These are phyloP conservation scores for Epizoanthus scotinus DNA, from an alignment of 92 coral and sea anemone species.

Conservation along the genomic window DNA sequence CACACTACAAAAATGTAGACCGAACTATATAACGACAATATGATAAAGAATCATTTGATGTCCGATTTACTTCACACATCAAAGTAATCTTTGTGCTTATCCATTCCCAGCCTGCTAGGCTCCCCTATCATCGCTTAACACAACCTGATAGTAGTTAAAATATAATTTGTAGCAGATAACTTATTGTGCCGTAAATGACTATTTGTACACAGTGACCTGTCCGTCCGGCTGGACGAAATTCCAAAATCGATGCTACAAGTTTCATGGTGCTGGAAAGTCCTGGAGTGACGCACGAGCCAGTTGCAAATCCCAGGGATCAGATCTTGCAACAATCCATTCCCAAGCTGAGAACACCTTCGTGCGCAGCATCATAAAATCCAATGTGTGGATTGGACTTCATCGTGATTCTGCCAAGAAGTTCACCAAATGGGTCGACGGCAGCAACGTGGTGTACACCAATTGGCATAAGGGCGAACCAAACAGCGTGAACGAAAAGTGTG, in stretches of 20 bases:
- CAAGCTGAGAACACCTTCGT: background rate
- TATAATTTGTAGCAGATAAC: background rate
- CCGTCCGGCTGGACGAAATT: conserved; percentile 6
- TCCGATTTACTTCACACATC: too few species aligned
- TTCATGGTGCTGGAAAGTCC: background rate
- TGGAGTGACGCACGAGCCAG: background rate
- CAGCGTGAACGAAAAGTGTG: background rate
- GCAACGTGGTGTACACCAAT: background rate
- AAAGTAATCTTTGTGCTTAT: too few species aligned
- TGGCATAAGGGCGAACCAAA: background rate
- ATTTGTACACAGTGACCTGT: background rate
- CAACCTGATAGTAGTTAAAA: too few species aligned
- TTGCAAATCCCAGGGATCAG: background rate
- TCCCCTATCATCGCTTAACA: too few species aligned
- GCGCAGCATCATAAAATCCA: background rate
- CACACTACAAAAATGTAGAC: too few species aligned
- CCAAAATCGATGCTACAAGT: conserved; percentile 4
- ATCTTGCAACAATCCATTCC: conserved; percentile 4
- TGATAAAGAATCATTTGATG: too few species aligned
- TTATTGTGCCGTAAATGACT: background rate
- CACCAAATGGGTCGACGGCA: background rate
- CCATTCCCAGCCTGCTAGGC: too few species aligned
- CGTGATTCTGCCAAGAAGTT: background rate
- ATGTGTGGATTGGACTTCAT: background rate
- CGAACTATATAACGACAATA: too few species aligned